Evolutionary conservation across 2,797 vertebrate genomes (phyloP).

Genomic region (Buceros bicornis): DNA sequence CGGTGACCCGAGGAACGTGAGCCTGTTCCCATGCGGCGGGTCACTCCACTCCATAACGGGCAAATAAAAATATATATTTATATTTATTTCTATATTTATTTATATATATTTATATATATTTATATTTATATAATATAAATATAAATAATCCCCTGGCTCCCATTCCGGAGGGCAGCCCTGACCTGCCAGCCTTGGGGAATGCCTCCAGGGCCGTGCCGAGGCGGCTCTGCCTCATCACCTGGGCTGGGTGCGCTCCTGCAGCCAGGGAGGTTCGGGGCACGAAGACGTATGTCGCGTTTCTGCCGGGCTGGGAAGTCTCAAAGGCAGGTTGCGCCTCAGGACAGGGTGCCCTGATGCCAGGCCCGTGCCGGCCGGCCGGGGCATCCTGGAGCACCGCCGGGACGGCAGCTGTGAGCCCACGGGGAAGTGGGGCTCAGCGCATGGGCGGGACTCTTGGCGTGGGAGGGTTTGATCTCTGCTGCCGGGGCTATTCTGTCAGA

Average conservation of each 20-base stretch:
- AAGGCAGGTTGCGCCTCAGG: not conserved
- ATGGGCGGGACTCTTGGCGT: not conserved
- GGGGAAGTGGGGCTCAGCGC: fast-evolving
- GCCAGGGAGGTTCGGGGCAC: fast-evolving
- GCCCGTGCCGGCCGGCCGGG: not conserved
- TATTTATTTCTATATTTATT: too few relatives aligned
- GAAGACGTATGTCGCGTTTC: fast-evolving
- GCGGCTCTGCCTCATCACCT: not conserved
- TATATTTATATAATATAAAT: too few relatives aligned
- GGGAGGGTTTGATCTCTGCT: not conserved
- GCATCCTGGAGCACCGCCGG: fast-evolving
- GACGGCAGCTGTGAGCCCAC: fast-evolving
- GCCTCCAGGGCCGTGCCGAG: not conserved
- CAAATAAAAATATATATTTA: too few relatives aligned
- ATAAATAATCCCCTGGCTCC: fast-evolving
- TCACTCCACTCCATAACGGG: fast-evolving
- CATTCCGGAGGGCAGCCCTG: fast-evolving
- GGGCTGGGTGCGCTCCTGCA: not conserved
- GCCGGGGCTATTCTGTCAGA: not conserved
- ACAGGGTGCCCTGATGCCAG: not conserved
- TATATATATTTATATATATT: too few relatives aligned
- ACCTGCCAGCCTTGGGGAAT: not conserved
- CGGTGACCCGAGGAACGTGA: fast-evolving
- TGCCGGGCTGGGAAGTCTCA: too few relatives aligned
- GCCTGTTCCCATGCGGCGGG: not conserved